Conservation (phyloP, 2,888 invertebrate species). For the Rhogogaster chlorosoma region DNA sequence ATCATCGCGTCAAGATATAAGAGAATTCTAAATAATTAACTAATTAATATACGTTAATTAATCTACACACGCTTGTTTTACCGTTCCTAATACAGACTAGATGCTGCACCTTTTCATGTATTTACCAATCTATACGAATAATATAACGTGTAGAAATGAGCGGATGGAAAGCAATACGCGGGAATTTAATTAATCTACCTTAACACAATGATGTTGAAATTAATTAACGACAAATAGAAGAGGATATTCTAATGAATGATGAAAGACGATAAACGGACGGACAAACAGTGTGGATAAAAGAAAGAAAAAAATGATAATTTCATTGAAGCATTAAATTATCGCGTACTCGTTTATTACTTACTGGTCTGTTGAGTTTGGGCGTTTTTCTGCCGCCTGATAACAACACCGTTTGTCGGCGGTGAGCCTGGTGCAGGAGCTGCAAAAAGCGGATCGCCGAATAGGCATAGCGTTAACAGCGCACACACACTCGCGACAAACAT, state of each 20-base stretch:
- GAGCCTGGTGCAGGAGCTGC: conserved; percentile 64
- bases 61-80: background rate
- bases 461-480: conserved; percentile 22
- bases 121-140: background rate
- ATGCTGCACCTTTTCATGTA: no score
- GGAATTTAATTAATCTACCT: background rate
- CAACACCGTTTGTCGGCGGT: conserved; percentile 70
- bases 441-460: conserved; percentile 53
- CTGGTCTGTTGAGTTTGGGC: conserved; percentile 65
- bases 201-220: background rate
- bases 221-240: background rate
- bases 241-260: background rate
- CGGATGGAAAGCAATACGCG: background rate
- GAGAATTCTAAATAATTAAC: conserved; percentile 5
- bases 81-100: background rate
- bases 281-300: background rate
- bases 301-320: background rate
- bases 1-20: background rate
- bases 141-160: background rate
- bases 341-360: conserved; percentile 63
- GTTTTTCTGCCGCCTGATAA: conserved; percentile 74
- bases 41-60: conserved; percentile 8
- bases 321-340: background rate
- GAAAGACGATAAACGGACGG: background rate
- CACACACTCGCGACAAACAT: conserved; percentile 13